These are phyloP conservation scores for Microhierax caerulescens DNA, from an alignment of 2,797 vertebrate species.

Conservation along the genomic window DNA sequence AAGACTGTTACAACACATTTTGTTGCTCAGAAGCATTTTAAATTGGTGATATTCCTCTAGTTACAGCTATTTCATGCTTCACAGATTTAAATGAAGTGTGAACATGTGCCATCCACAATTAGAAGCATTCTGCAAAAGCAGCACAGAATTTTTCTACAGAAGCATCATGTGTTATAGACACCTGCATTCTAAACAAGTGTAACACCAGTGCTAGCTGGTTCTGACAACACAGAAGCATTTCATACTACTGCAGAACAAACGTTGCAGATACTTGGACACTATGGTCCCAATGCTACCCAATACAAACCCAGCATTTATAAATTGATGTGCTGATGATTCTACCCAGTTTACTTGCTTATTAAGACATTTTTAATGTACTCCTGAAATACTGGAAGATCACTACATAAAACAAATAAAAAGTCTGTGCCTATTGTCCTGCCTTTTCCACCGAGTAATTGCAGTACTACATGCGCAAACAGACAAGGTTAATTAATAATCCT, in stretches of 20 bases:
- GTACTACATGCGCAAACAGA: neutral
- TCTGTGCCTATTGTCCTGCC: neutral
- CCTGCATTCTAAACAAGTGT: neutral
- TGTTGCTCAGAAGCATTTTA: neutral
- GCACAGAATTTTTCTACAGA: neutral
- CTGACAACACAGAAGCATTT: neutral
- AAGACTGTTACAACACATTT: neutral
- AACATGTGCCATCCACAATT: neutral
- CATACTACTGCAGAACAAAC: neutral
- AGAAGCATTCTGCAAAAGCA: neutral
- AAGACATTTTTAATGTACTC: neutral
- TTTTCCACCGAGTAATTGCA: neutral
- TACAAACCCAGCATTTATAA: neutral
- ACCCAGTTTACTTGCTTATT: neutral
- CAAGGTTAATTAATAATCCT: neutral
- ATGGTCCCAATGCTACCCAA: neutral
- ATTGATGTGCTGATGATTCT: neutral
- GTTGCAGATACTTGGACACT: neutral
- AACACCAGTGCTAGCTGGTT: neutral
- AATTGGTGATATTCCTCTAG: neutral
- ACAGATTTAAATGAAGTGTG: fast-evolving
- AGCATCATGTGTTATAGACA: neutral
- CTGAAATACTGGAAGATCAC: neutral
- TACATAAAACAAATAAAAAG: neutral
- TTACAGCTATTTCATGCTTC: neutral